A percentile compares a stretch with the other conserved stretches of the same genome.
These are phyloP conservation scores for Chelon labrosus DNA, from an alignment of 2,797 vertebrate species.

Conservation along the genomic window DNA sequence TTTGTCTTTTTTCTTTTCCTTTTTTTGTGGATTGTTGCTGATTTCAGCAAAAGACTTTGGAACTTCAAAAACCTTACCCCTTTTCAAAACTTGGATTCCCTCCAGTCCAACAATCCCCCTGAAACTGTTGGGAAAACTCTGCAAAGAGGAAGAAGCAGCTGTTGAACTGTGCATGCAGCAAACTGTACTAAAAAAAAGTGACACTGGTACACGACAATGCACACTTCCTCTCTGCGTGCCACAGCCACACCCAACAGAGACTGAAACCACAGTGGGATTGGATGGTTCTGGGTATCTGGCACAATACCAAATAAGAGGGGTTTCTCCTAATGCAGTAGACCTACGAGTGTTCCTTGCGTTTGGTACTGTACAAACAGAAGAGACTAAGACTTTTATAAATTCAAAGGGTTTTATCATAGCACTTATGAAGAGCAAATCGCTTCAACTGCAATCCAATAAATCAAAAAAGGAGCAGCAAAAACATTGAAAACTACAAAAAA, in stretches of 20 bases:
- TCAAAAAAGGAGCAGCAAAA: conserved; percentile 72
- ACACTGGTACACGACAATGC: conserved; percentile 57
- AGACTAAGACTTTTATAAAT: conserved; percentile 78
- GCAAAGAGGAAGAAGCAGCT: conserved; percentile 74
- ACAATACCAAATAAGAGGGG: conserved; percentile 87
- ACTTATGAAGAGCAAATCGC: conserved; percentile 85
- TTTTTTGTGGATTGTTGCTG: conserved; percentile 56
- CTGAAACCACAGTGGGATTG: conserved; percentile 67
- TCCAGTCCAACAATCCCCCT: conserved; percentile 61
- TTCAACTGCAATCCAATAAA: conserved; percentile 86
- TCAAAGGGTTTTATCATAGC: conserved; percentile 86
- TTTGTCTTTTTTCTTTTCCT: conserved; percentile 37
- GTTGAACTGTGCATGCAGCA: conserved; percentile 61
- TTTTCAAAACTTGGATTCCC: conserved; percentile 73
- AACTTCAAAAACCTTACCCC: conserved; percentile 71
- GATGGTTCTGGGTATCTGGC: conserved; percentile 80
- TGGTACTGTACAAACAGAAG: conserved; percentile 84
- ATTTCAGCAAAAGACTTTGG: conserved; percentile 73
- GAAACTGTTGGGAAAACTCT: conserved; percentile 73
- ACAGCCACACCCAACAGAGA: conserved; percentile 78
- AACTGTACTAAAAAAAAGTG: conserved; percentile 50
- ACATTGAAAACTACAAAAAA: conserved; percentile 49
- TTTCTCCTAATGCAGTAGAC: conserved; percentile 88
- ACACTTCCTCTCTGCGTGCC: conserved; percentile 76
- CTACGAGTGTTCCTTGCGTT: conserved; percentile 82